A percentile compares a stretch with the other conserved stretches of the same genome.
These are phyloP conservation scores for Lasioglossum albipes DNA, from an alignment of 1,140 invertebrate genomes.

Conservation along the genomic window DNA sequence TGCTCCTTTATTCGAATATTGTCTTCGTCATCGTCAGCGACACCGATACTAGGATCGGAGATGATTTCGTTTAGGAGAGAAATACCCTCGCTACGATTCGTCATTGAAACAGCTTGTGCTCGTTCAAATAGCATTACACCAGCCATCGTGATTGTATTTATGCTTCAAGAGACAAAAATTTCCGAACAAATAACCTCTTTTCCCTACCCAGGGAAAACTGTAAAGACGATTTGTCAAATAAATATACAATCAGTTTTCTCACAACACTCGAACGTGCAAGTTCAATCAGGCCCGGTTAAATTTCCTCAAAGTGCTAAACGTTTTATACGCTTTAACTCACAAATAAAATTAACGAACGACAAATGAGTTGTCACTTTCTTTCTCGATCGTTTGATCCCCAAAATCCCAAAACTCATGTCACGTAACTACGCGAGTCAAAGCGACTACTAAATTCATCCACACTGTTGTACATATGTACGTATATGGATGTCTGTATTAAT, in stretches of 20 bases:
- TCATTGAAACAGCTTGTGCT: slow-evolving; percentile 85
- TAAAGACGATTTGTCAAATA: not conserved
- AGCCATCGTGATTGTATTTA: slow-evolving; percentile 82
- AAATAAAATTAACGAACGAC: slow-evolving; percentile 16
- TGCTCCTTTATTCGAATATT: slow-evolving; percentile 93
- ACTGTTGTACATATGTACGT: not conserved
- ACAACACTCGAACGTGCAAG: not conserved
- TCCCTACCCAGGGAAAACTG: not conserved
- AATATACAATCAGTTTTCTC: not conserved
- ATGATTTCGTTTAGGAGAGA: slow-evolving; percentile 86
- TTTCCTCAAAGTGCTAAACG: not conserved
- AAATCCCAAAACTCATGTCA: slow-evolving; percentile 62
- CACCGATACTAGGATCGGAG: slow-evolving; percentile 83
- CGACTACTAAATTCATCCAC: not conserved
- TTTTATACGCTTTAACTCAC: not conserved
- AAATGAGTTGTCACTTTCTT: slow-evolving; percentile 55
- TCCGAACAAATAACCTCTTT: slow-evolving; percentile 24
- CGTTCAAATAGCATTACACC: slow-evolving; percentile 92
- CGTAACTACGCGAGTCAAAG: slow-evolving; percentile 59
- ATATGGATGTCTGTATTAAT: too few species aligned
- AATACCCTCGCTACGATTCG: slow-evolving; percentile 86
- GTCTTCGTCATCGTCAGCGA: slow-evolving; percentile 90
- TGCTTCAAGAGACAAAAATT: slow-evolving; percentile 13
- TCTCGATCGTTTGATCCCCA: slow-evolving; percentile 31
- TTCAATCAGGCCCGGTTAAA: not conserved